Evolutionary conservation across 2,888 invertebrate species (phyloP), one percentile per base, ranked within the genome.

Genomic region (Eupithecia pulchellata): DNA sequence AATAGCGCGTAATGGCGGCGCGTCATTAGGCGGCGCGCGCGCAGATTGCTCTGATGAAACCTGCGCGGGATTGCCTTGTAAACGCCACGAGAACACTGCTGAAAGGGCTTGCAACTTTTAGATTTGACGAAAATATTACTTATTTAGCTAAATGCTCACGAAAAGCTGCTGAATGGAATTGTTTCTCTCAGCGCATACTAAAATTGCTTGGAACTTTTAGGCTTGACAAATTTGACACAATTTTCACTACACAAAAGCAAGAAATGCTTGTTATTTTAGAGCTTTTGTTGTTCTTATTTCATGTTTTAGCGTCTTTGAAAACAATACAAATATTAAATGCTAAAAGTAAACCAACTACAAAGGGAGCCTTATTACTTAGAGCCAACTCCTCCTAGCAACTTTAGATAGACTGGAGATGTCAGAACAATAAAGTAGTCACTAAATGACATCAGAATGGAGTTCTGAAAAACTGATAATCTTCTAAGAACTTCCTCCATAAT

Each of bases 11-110:
- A 91, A 91, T 91, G 89, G 84, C 81, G 76, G 57, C 39, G 72
- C 69, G 69, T 69, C 69, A 72, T 72, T 72, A 72, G 86, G 71
- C 79, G 79, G 86, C 86, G 89, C 89, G 86, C 84, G 89, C 91
- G 90, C 90, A 90, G 88, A 91, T 91, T 90, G 86, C 89, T 64
- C 85, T 77, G 75, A 75, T 78, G 78, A 77, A 78, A 75, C 85
- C 83, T 83, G 79, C 77, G 73, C 79, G 87, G 89, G 89, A 92
- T 93, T 93, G 89, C 91, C 90, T 90, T 86, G 91, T 90, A 90
- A 91, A 92, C 91, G 89, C 88, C 64, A 60, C 36, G 57, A 64
- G 60, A 72, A 34, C 32, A 61, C 61, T 60, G 11, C 57, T 14
- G 29, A 29, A 30, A 30, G 30, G n/a, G n/a, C 32, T 61, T 61